These are phyloP conservation scores for Drosophila quadrilineata DNA, from an alignment of 1,140 invertebrate species.

Conservation along the genomic window DNA sequence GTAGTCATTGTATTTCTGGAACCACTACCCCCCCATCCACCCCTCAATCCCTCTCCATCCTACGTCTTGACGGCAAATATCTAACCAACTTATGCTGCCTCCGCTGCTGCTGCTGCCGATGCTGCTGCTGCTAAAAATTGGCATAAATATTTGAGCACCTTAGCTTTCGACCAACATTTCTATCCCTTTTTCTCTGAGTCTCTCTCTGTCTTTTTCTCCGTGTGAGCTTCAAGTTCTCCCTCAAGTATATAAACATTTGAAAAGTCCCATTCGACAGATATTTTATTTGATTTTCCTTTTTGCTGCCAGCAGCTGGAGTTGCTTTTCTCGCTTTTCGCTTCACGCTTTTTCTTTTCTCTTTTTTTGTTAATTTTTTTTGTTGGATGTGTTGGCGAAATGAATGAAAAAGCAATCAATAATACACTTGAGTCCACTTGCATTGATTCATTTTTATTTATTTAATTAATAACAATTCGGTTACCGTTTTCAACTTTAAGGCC, in stretches of 20 bases:
- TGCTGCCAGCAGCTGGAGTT: too few species aligned
- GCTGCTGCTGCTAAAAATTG: slow-evolving; percentile 36
- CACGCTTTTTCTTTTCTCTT: neutral
- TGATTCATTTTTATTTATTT: slow-evolving; percentile 32
- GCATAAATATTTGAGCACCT: slow-evolving; percentile 49
- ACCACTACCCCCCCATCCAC: slow-evolving; percentile 22
- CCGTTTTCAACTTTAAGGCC: too few species aligned
- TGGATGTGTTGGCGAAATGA: too few species aligned
- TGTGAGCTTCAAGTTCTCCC: neutral
- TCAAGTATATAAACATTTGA: neutral
- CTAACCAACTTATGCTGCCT: too few species aligned
- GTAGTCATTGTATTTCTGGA: slow-evolving; percentile 49
- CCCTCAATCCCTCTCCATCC: too few species aligned
- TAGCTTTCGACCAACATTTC: neutral
- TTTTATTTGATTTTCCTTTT: slow-evolving; percentile 6
- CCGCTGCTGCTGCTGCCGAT: too few species aligned
- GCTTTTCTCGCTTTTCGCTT: too few species aligned
- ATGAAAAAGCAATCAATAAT: slow-evolving; percentile 25
- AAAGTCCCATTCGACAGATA: slow-evolving; percentile 2
- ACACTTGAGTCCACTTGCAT: slow-evolving; percentile 24
- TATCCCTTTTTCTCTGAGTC: neutral
- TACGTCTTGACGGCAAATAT: neutral
- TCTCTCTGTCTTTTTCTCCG: neutral
- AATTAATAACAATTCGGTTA: slow-evolving; percentile 21
- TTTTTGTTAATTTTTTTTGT: neutral